A percentile compares a stretch with the other conserved stretches of the same genome.
Evolutionary conservation across 2,888 invertebrate genomes (phyloP).

Genomic region (Lycia hirtaria): DNA sequence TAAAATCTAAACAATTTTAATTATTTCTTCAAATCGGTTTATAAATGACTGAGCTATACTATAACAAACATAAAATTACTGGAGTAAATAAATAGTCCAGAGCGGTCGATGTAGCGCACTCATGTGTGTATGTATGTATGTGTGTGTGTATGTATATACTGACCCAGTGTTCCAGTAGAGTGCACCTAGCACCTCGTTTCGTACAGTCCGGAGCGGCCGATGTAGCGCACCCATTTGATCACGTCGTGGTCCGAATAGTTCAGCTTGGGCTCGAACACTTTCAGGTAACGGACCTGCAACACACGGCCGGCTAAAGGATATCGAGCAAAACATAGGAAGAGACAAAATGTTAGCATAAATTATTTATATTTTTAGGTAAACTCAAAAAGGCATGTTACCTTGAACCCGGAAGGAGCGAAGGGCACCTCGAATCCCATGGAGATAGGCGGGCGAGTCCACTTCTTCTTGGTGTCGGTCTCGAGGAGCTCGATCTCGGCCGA

Average conservation of each 20-base stretch:
- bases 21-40: too few relatives aligned
- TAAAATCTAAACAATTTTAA: too few relatives aligned
- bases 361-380: too few relatives aligned
- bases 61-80: too few relatives aligned
- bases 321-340: too few relatives aligned
- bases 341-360: too few relatives aligned
- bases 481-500: conserved; percentile 99
- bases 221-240: conserved; percentile 99
- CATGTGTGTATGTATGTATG: too few relatives aligned
- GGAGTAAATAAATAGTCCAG: too few relatives aligned
- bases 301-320: too few relatives aligned
- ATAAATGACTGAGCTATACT: too few relatives aligned
- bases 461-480: conserved; percentile 99
- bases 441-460: conserved; percentile 99
- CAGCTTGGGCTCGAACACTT: conserved; percentile 99
- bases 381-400: conserved; percentile 75
- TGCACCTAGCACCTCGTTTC: conserved; percentile 92
- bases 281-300: conserved; percentile 95
- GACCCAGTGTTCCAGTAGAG: conserved; percentile 39
- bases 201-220: conserved; percentile 99
- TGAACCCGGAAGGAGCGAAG: conserved; percentile 99
- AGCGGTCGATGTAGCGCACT: too few relatives aligned
- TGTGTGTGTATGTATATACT: conserved; percentile 30
- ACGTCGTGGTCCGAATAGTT: conserved; percentile 99
- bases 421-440: conserved; percentile 99